Base-by-base conservation (phyloP, 2,888 invertebrate genomes). In the Andrena bicolor region DNA sequence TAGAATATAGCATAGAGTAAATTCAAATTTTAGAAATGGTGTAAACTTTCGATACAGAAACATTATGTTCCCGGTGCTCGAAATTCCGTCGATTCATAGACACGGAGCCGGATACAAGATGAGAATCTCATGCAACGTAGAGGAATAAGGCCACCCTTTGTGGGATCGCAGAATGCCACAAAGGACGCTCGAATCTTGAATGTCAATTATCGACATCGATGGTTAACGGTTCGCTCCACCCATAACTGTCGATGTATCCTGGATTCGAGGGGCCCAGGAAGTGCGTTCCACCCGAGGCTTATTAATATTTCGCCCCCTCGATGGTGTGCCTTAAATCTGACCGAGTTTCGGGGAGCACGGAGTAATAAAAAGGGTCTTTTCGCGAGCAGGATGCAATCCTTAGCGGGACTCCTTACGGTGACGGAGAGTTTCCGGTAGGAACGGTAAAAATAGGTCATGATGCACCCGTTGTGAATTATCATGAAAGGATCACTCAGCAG, bases 321-420 rank as follows among this genome's bases (percentile, higher is more conserved):
- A 20, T 48, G 49, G 30, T 20, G 41, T 35, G 28, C 76, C 77
- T 53, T 28, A 61, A 61, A 79, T 80, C 41, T 76, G 79, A 74
- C 86, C 84, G 75, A 81, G 79, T 80, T 82, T 86, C 66, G 26
- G 23, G 7, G 70, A 32, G 32, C 60, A 35, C 65, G 49, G 26
- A 10, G 35, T 32, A 48, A 53, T 64, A 35, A 80, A 78, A 75
- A 66, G 79, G 81, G 76, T 79, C 82, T 83, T 84, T 76, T 83
- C 65, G 73, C 80, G 58, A 66, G 51, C 84, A 88, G 87, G 89
- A 86, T 88, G 82, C 66, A 41, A n/a, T 53, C 72, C 79, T 84
- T 89, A 89, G 89, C 89, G 89, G 89, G 80, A 88, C 82, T 80
- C 63, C 70, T 82, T 82, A 75, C 88, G 85, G 86, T 73, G 80